Evolutionary conservation across 2,888 invertebrate genomes (phyloP).

Genomic region (Plebejus melissa): DNA sequence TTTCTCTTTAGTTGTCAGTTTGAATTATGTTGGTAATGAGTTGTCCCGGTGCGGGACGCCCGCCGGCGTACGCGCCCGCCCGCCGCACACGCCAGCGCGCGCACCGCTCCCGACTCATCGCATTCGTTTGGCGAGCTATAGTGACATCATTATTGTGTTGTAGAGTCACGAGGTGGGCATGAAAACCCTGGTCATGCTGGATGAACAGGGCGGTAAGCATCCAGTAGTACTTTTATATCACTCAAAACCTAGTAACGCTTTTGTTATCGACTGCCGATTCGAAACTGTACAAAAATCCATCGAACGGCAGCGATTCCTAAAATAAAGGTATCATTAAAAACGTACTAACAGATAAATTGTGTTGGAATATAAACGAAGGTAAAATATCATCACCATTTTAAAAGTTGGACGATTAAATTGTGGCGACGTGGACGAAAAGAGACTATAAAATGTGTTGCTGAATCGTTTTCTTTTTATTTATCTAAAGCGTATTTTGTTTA

Average conservation of each 20-base stretch:
- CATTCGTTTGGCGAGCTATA: conserved; percentile 76
- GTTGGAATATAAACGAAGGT: conserved; percentile 68
- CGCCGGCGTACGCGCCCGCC: conserved; percentile 38
- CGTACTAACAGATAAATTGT: conserved; percentile 67
- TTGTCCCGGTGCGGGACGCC: conserved; percentile 50
- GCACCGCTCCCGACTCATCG: conserved; percentile 58
- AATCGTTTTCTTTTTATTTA: conserved; percentile 42
- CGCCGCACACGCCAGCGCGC: conserved; percentile 41
- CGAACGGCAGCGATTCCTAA: conserved; percentile 61
- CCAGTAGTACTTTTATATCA: conserved; percentile 78
- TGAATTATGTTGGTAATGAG: conserved; percentile 65
- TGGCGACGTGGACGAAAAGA: conserved; percentile 48
- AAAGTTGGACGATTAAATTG: conserved; percentile 30
- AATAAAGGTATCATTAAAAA: conserved; percentile 59
- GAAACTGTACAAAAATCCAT: conserved; percentile 63
- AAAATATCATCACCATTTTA: conserved; percentile 58
- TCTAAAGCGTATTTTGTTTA: conserved; percentile 62
- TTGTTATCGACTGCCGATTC: conserved; percentile 71
- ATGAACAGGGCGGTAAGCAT: conserved; percentile 99
- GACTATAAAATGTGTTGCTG: conserved; percentile 41
- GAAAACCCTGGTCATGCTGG: conserved; percentile 99
- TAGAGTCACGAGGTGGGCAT: conserved; percentile 99
- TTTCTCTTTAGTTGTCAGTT: conserved; percentile 68
- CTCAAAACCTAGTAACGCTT: conserved; percentile 74
- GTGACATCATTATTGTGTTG: conserved; percentile 83